phyloP scores from a whole-genome alignment of 1,140 invertebrate genomes.

The Archivesica marissinica region DNA sequence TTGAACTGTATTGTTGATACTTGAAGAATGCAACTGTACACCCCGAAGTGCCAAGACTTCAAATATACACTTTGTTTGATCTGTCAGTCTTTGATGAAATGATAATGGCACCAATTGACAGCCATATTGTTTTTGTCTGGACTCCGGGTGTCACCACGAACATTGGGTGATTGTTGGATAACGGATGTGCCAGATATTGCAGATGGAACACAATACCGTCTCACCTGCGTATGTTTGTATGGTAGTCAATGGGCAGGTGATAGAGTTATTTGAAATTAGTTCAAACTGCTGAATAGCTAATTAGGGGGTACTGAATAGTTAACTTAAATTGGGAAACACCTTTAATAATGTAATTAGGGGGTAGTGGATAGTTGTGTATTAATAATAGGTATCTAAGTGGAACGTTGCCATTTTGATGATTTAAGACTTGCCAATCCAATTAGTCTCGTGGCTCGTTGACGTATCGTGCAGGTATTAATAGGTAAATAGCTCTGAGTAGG shows the following conservation, averaged over 20 bases:
- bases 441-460: neutral
- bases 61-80: slow-evolving; percentile 39
- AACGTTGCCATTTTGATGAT: neutral
- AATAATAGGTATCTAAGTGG: slow-evolving; percentile 4
- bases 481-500: neutral
- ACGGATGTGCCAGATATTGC: slow-evolving; percentile 14
- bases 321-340: slow-evolving; percentile 23
- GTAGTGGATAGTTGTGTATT: slow-evolving; percentile 22
- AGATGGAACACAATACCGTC: slow-evolving; percentile 9
- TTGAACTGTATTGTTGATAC: slow-evolving; percentile 26
- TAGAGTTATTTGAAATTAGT: slow-evolving; percentile 24
- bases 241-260: slow-evolving; percentile 6
- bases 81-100: slow-evolving; percentile 31
- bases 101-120: slow-evolving; percentile 10
- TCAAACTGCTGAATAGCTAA: slow-evolving; percentile 16
- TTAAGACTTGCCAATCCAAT: slow-evolving; percentile 8
- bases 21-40: slow-evolving; percentile 17
- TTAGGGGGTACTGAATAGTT: slow-evolving; percentile 41
- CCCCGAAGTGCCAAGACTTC: slow-evolving; percentile 31
- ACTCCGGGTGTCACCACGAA: slow-evolving; percentile 14
- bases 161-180: neutral
- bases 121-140: slow-evolving; percentile 26
- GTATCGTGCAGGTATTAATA: neutral
- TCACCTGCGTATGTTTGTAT: slow-evolving; percentile 19
- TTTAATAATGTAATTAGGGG: slow-evolving; percentile 35